These are phyloP conservation scores for Pecten maximus DNA, from an alignment of 2,888 invertebrate genomes.

Conservation along the genomic window DNA sequence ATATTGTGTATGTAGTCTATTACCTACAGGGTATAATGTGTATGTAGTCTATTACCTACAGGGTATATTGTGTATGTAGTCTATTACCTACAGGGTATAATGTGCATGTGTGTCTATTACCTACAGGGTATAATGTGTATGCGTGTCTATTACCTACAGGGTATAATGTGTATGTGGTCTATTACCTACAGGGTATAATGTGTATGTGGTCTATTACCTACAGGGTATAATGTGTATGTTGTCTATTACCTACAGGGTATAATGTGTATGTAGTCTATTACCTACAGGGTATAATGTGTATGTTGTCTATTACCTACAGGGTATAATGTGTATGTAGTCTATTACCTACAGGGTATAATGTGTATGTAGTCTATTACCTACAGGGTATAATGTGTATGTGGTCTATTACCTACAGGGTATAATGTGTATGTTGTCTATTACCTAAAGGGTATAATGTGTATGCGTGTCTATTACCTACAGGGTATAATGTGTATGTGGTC, in stretches of 20 bases:
- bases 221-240: not conserved
- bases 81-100: not conserved
- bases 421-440: not conserved
- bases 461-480: not conserved
- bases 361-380: not conserved
- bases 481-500: not conserved
- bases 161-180: too few relatives aligned
- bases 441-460: not conserved
- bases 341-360: not conserved
- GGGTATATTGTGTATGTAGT: not conserved
- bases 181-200: too few relatives aligned
- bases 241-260: not conserved
- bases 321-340: too few relatives aligned
- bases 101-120: too few relatives aligned
- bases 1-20: too few relatives aligned
- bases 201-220: not conserved
- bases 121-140: too few relatives aligned
- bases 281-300: too few relatives aligned
- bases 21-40: too few relatives aligned
- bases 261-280: not conserved
- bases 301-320: too few relatives aligned
- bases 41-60: not conserved
- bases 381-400: not conserved
- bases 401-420: not conserved
- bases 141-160: too few relatives aligned